phyloP scores from a whole-genome alignment of 1,140 invertebrate species.

The Hyles vespertilio region DNA sequence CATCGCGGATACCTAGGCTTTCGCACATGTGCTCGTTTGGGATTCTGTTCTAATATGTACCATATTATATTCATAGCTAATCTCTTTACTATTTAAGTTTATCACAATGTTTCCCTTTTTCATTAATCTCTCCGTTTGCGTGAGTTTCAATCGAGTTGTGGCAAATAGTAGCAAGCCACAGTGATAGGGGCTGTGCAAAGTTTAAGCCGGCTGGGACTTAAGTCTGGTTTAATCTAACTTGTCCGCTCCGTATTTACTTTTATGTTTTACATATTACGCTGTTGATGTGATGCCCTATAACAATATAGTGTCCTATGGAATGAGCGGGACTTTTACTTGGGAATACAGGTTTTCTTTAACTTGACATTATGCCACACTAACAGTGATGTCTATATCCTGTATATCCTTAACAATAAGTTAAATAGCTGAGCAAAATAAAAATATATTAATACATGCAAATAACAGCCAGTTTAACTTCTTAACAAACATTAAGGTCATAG shows the following conservation, averaged over 20 bases:
- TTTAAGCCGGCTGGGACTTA: slow-evolving; percentile 16
- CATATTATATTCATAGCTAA: background rate
- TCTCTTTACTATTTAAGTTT: background rate
- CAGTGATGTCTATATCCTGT: too few relatives aligned
- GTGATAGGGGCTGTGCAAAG: slow-evolving; percentile 13
- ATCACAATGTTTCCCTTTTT: background rate
- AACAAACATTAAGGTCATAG: too few relatives aligned
- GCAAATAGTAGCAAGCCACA: slow-evolving; percentile 12
- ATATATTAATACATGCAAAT: too few relatives aligned
- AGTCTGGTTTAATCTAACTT: slow-evolving; percentile 20
- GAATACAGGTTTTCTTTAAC: too few relatives aligned
- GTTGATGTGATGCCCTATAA: background rate
- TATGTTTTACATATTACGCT: slow-evolving; percentile 1
- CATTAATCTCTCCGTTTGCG: background rate
- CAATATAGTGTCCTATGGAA: background rate
- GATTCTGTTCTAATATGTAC: background rate
- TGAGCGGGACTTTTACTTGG: background rate
- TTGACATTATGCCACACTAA: too few relatives aligned
- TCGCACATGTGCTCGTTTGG: too few relatives aligned
- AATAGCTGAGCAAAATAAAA: too few relatives aligned
- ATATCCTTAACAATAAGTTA: too few relatives aligned
- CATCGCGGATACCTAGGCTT: too few relatives aligned
- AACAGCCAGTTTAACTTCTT: too few relatives aligned
- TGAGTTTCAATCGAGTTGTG: slow-evolving; percentile 2
- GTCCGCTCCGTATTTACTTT: slow-evolving; percentile 1